phyloP scores from a whole-genome alignment of 1,140 invertebrate species.

The Diorhabda carinulata region DNA sequence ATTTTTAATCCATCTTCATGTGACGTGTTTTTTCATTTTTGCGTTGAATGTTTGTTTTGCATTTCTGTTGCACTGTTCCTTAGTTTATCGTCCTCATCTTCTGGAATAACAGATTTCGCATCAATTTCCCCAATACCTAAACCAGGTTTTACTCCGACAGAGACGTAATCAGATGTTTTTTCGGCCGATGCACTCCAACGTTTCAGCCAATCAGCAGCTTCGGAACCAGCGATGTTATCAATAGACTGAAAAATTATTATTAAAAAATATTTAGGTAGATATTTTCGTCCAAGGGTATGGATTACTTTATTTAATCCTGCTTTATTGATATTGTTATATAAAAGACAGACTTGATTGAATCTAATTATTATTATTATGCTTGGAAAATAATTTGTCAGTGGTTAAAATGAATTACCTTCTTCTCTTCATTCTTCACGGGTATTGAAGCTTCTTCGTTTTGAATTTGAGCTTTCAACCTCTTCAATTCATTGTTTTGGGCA shows the following conservation, averaged over 20 bases:
- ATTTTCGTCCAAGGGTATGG: no score
- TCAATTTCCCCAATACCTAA: slow-evolving; percentile 45
- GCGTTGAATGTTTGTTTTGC: slow-evolving; percentile 12
- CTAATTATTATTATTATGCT: no score
- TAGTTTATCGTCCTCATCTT: slow-evolving; percentile 9
- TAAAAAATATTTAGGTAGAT: no score
- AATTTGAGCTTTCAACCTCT: slow-evolving; percentile 8
- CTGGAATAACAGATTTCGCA: slow-evolving; percentile 42
- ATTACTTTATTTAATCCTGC: no score
- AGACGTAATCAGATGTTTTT: slow-evolving; percentile 5
- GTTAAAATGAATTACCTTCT: no score
- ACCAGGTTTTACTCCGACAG: slow-evolving; percentile 29
- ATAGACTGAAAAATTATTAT: neutral
- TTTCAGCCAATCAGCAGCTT: slow-evolving; percentile 36
- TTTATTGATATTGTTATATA: no score
- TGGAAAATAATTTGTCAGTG: no score
- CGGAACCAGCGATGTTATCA: slow-evolving; percentile 19
- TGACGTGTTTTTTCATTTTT: slow-evolving; percentile 14
- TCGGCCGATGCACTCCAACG: slow-evolving; percentile 35
- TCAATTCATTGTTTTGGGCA: slow-evolving; percentile 41
- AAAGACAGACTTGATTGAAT: no score
- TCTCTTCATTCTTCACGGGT: neutral
- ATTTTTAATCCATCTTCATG: slow-evolving; percentile 28
- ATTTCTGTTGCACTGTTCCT: slow-evolving; percentile 9
- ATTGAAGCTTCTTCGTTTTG: neutral